A percentile compares a stretch with the other conserved stretches of the same genome.
These are phyloP conservation scores for Phalanger gymnotis DNA, from an alignment of 2,797 vertebrate genomes.

Conservation along the genomic window DNA sequence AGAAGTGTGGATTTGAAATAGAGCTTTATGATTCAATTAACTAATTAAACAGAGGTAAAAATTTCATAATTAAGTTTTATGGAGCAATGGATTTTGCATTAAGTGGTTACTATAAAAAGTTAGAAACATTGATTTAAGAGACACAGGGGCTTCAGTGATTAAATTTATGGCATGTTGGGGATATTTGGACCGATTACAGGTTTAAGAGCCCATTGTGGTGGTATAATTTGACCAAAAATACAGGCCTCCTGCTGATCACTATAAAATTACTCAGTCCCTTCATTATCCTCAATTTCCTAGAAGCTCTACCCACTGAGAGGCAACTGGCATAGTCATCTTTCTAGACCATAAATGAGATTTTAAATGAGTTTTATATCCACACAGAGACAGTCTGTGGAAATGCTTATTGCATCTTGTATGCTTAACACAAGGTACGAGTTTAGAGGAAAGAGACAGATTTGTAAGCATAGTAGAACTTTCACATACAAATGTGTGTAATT, in stretches of 20 bases:
- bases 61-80: slow-evolving; percentile 62
- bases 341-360: slow-evolving; percentile 41
- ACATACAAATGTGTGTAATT: not conserved
- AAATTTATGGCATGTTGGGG: slow-evolving; percentile 58
- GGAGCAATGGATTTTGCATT: slow-evolving; percentile 66
- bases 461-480: not conserved
- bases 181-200: slow-evolving; percentile 45
- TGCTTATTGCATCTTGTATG: slow-evolving; percentile 1
- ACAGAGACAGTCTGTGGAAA: slow-evolving; percentile 28
- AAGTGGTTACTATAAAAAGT: slow-evolving; percentile 60
- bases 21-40: slow-evolving; percentile 45
- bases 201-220: slow-evolving; percentile 18
- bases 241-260: slow-evolving; percentile 39
- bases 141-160: slow-evolving; percentile 59
- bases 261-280: slow-evolving; percentile 36
- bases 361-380: slow-evolving; percentile 51
- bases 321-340: slow-evolving; percentile 41
- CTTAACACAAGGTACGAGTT: not conserved
- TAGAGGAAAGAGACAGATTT: not conserved
- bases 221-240: slow-evolving; percentile 48
- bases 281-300: slow-evolving; percentile 39
- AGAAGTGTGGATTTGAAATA: slow-evolving; percentile 27
- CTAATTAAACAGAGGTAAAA: slow-evolving; percentile 45
- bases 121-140: slow-evolving; percentile 61
- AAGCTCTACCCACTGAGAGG: slow-evolving; percentile 20